phyloP scores from a whole-genome alignment of 2,113 vertebrate genomes.

The Symphodus melops region DNA sequence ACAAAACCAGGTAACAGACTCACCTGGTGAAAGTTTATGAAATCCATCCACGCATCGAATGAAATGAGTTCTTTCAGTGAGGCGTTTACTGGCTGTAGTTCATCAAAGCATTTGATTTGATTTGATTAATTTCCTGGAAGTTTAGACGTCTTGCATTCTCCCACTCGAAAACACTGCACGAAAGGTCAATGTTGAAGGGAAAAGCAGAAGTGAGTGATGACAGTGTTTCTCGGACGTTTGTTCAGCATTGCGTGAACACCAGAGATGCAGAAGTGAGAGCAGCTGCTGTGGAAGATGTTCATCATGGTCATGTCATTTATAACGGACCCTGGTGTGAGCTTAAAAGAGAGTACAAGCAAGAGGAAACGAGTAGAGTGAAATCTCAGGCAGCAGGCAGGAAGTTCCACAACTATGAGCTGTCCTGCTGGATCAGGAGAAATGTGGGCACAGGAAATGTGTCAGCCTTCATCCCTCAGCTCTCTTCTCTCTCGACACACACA shows the following conservation, averaged over 20 bases:
- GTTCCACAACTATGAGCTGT: constrained; percentile 28
- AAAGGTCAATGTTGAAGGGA: neutral
- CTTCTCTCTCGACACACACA: neutral
- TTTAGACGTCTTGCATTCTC: too few species aligned
- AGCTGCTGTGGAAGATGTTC: constrained; percentile 31
- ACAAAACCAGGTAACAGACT: constrained; percentile 84
- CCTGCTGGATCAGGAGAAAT: constrained; percentile 55
- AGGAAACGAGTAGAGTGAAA: constrained; percentile 19
- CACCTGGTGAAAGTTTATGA: too few species aligned
- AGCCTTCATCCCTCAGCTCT: neutral
- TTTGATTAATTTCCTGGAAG: too few species aligned
- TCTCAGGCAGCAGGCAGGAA: constrained; percentile 33
- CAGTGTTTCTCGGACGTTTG: neutral
- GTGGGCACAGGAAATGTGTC: constrained; percentile 35
- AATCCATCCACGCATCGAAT: too few species aligned
- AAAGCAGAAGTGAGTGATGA: constrained; percentile 52
- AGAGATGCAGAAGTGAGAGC: constrained; percentile 74
- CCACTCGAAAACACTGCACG: neutral
- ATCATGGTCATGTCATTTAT: constrained; percentile 3
- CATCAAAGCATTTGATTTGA: neutral
- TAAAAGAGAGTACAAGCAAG: neutral
- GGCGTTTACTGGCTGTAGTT: too few species aligned
- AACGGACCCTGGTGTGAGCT: neutral
- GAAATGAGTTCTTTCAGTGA: too few species aligned
- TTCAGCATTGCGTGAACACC: neutral